These are phyloP conservation scores for Perca fluviatilis DNA, from an alignment of 2,113 vertebrate species.

Conservation along the genomic window DNA sequence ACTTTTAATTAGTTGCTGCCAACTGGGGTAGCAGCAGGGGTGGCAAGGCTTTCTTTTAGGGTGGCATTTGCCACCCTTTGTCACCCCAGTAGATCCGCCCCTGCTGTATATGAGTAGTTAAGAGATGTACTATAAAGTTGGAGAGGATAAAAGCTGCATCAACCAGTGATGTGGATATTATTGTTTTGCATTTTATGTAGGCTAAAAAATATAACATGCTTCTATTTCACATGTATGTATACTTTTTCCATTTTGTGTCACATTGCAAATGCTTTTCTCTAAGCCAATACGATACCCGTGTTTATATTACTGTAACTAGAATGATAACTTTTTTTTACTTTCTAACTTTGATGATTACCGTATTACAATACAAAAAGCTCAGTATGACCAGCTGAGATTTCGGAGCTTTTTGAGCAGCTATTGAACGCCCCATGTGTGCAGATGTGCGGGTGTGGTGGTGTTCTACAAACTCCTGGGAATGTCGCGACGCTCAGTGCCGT, in stretches of 20 bases:
- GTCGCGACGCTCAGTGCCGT: not conserved
- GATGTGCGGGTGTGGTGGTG: slow-evolving; percentile 28
- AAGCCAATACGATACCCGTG: not conserved
- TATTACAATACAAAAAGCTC: too few relatives aligned
- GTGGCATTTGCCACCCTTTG: too few relatives aligned
- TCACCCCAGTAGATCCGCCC: too few relatives aligned
- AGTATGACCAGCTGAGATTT: fast-evolving
- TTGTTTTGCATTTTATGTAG: not conserved
- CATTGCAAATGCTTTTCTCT: not conserved
- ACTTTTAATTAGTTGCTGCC: too few relatives aligned
- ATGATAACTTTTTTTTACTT: not conserved
- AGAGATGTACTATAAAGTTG: not conserved
- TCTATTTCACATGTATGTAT: not conserved
- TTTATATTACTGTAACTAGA: not conserved
- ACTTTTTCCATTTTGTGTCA: too few relatives aligned
- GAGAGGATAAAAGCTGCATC: not conserved
- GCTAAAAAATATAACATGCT: too few relatives aligned
- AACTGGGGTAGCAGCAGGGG: too few relatives aligned
- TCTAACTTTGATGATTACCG: too few relatives aligned
- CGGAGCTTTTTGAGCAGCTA: not conserved
- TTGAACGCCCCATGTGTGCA: slow-evolving; percentile 43
- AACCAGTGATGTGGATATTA: not conserved
- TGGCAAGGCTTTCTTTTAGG: too few relatives aligned
- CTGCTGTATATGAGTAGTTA: not conserved
- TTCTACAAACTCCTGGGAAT: slow-evolving; percentile 22